Evolutionary conservation across 2,888 invertebrate species (phyloP).

Genomic region (Pandemis heparana): DNA sequence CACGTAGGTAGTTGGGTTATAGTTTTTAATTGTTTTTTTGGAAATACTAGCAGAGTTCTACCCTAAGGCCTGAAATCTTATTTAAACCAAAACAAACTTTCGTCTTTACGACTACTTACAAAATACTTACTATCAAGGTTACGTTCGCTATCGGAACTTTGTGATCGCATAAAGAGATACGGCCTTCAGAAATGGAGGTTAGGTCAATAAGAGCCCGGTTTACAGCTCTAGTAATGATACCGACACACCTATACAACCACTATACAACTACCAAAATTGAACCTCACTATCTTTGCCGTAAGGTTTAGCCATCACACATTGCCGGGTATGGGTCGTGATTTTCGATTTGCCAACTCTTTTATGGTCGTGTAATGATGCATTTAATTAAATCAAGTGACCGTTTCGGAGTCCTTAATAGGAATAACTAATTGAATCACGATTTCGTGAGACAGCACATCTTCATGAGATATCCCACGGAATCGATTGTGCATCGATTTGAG

Average conservation of each 20-base stretch:
- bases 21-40: background rate
- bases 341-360: conserved; percentile 25
- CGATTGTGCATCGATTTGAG: background rate
- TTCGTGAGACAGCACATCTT: background rate
- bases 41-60: background rate
- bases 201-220: conserved; percentile 44
- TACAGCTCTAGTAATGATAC: conserved; percentile 35
- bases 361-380: conserved; percentile 26
- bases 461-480: background rate
- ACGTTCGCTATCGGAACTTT: conserved; percentile 39
- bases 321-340: conserved; percentile 11
- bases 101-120: conserved; percentile 6
- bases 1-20: too few species aligned
- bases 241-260: conserved; percentile 11
- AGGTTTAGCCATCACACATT: background rate
- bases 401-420: conserved; percentile 26
- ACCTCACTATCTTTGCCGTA: background rate
- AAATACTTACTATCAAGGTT: conserved; percentile 31
- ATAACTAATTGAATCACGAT: conserved; percentile 5
- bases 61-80: too few species aligned
- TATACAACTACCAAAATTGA: conserved; percentile 3
- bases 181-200: conserved; percentile 46
- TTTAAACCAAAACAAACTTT: conserved; percentile 1
- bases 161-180: conserved; percentile 45
- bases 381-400: conserved; percentile 23